Base-by-base conservation (phyloP, 2,888 invertebrate genomes). In the Drosophila austrosaltans region DNA sequence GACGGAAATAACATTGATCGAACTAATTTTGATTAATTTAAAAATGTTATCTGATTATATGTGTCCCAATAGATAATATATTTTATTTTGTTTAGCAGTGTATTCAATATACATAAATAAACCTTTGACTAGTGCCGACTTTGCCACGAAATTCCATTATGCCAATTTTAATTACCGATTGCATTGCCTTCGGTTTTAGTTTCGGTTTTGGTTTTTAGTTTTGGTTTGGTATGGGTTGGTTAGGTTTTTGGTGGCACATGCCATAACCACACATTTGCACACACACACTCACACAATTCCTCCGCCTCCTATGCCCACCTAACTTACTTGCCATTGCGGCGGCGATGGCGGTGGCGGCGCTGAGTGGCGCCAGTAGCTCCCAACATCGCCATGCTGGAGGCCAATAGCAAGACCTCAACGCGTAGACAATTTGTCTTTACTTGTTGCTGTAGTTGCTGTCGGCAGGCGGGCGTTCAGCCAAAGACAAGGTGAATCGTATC, bases 331-430 rank as follows among this genome's bases (percentile, higher is more conserved):
- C 72, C 70, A 68, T 77, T 74, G 78, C 79, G 60, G 54, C 54
- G 59, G 66, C 48, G 48, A 25, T 22, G 60, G 54, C 53, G 54
- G 28, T 30, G 30, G 66, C 69, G 76, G 79, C 72, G 79, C 73
- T 77, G 82, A 84, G 80, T 84, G 82, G 72, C 76, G 82, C 80
- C 70, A 73, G 75, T 68, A 83, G 70, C 80, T 72, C 70, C 75
- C 82, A 75, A 69, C 72, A 72, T 72, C 79, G 79, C 80, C 80
- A 82, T 73, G 81, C 82, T 78, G 84, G 84, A 87, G 85, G 84
- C 84, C 87, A 87, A 85, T 85, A 82, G 82, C 85, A 84, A 84
- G 84, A 84, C 82, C 82, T 82, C 86, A 87, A 79, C 85, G 85
- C 84, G 87, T 79, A 84, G 84, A 84, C 87, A 84, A 84, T 84